Conservation (phyloP, 2,113 vertebrate genomes). For the Hiodon alosoides region DNA sequence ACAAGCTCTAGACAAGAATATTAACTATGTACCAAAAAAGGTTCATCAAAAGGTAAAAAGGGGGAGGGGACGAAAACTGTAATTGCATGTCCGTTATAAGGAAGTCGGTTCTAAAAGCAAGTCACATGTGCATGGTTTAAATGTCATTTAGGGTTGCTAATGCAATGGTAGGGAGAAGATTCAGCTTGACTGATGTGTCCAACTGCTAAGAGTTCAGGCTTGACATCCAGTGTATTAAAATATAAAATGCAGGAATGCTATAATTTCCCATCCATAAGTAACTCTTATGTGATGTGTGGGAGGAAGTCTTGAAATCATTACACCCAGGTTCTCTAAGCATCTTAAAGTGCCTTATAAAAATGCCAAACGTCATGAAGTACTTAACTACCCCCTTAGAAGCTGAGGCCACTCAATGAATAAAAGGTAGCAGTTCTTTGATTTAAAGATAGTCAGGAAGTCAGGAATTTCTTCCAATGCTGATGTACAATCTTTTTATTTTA, state of each 20-base stretch:
- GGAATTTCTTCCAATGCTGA: too few relatives aligned
- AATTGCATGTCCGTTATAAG: constrained; percentile 47
- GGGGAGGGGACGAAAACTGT: neutral
- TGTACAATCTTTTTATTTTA: too few relatives aligned
- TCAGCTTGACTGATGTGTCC: constrained; percentile 56
- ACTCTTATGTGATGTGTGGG: constrained; percentile 37
- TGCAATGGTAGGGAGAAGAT: constrained; percentile 63
- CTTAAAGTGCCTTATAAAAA: neutral
- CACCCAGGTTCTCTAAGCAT: neutral
- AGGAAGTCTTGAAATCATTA: constrained; percentile 34
- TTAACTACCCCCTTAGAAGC: neutral
- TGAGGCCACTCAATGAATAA: neutral
- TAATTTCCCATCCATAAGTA: constrained; percentile 54
- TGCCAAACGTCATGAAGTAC: neutral
- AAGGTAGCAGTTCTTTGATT: too few relatives aligned
- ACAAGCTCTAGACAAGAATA: neutral
- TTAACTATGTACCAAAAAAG: neutral
- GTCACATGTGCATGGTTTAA: constrained; percentile 61
- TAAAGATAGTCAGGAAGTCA: too few relatives aligned
- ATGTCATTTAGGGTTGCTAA: constrained; percentile 69
- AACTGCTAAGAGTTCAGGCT: constrained; percentile 64
- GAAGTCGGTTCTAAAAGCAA: constrained; percentile 60
- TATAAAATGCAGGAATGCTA: constrained; percentile 57
- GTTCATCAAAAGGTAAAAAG: neutral
- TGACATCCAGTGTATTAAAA: constrained; percentile 65